phyloP scores from a whole-genome alignment of 2,888 invertebrate species.

The Ditula angustiorana region DNA sequence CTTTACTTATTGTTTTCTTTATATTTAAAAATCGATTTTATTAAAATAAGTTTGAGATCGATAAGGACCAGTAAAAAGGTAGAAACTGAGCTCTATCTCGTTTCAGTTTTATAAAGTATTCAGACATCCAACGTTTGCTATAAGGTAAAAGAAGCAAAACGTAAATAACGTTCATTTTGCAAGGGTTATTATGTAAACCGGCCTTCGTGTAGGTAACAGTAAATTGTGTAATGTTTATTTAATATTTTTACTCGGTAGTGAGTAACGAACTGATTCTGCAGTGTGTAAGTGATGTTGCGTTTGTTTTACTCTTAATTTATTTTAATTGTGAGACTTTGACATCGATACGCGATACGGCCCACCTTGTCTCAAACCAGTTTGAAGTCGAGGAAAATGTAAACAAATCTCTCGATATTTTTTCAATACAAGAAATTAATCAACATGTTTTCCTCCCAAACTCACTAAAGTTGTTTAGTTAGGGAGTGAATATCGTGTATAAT shows the following conservation, averaged over 20 bases:
- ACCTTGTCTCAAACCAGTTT: constrained; percentile 15
- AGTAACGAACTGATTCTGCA: constrained; percentile 48
- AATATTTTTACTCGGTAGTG: constrained; percentile 42
- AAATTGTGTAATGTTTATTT: constrained; percentile 42
- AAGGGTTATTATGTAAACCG: constrained; percentile 18
- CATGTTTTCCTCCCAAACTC: not conserved
- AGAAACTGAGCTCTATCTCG: no score
- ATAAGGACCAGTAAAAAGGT: not conserved
- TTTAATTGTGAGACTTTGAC: constrained; percentile 10
- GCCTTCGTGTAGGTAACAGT: constrained; percentile 27
- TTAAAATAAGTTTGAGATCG: not conserved
- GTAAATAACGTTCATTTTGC: not conserved
- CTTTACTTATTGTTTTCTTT: not conserved
- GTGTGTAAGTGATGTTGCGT: no score
- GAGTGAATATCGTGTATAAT: no score
- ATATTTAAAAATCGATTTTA: no score
- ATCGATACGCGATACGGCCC: not conserved
- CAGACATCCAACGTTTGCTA: no score
- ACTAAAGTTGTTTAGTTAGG: not conserved
- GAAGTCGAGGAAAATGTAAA: constrained; percentile 18
- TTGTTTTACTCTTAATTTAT: constrained; percentile 6
- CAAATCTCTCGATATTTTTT: not conserved
- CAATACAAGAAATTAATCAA: not conserved
- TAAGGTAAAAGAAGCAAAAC: no score
- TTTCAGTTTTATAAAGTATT: no score